Percentiles rank a stretch among this genome's conserved stretches.
Conservation (phyloP, 2,113 vertebrate genomes). For the Psilopogon haemacephalus region DNA sequence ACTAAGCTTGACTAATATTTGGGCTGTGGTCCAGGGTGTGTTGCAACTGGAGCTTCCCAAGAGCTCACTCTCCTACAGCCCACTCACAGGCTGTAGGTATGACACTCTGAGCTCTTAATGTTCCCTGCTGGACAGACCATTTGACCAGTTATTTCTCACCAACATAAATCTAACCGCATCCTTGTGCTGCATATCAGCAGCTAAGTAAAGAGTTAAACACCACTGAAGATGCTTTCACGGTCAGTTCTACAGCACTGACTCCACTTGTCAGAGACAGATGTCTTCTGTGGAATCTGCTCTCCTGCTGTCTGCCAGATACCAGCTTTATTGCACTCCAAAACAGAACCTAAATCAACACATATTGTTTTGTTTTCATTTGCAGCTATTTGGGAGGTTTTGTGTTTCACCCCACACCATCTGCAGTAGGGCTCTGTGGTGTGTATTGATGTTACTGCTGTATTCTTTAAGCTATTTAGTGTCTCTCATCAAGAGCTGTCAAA, state of each 20-base stretch:
- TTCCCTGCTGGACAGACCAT: not conserved
- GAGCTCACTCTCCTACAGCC: not conserved
- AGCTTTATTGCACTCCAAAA: not conserved
- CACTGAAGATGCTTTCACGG: not conserved
- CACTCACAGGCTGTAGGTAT: not conserved
- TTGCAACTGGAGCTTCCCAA: not conserved
- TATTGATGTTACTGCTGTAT: not conserved
- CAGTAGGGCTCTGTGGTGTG: not conserved
- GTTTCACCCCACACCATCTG: conserved; percentile 8
- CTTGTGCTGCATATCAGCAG: not conserved
- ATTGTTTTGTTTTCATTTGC: conserved; percentile 8
- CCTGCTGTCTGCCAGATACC: not conserved
- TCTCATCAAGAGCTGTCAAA: not conserved
- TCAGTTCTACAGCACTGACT: not conserved
- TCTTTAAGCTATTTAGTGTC: not conserved
- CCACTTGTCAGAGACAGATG: not conserved
- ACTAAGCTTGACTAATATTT: not conserved
- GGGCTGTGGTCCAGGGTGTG: not conserved
- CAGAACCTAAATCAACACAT: conserved; percentile 4
- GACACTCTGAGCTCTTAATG: not conserved
- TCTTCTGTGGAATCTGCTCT: not conserved
- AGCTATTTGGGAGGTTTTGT: conserved; percentile 9
- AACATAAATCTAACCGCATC: not conserved
- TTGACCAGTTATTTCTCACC: not conserved
- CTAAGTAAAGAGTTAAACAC: not conserved